A percentile compares a stretch with the other conserved stretches of the same genome.
These are phyloP conservation scores for Rhabdophis nuchalis DNA, from an alignment of 2,797 vertebrate species.

Conservation along the genomic window DNA sequence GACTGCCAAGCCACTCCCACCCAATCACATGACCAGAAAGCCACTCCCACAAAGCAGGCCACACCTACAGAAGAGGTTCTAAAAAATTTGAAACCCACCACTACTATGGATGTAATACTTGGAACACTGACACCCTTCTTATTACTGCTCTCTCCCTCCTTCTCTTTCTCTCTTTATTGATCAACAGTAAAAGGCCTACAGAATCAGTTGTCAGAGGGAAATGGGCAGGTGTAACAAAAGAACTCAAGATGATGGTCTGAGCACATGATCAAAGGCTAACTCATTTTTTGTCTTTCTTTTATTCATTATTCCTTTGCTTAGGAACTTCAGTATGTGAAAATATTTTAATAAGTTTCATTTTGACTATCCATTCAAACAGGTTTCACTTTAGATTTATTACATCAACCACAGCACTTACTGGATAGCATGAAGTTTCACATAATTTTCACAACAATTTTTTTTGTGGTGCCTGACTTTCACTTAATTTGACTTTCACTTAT, in stretches of 20 bases:
- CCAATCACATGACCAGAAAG: no score
- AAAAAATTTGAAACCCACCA: no score
- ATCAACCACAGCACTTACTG: not conserved
- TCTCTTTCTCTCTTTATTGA: not conserved
- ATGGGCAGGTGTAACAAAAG: not conserved
- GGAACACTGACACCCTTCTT: not conserved
- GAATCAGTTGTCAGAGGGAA: not conserved
- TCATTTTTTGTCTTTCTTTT: not conserved
- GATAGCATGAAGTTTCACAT: not conserved
- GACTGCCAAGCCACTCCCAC: no score
- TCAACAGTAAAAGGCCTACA: not conserved
- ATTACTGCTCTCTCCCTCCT: not conserved
- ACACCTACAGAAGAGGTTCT: no score
- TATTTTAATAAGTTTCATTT: not conserved
- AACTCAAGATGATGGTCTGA: not conserved
- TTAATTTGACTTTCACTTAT: no score
- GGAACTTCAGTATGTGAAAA: not conserved
- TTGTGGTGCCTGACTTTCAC: not conserved
- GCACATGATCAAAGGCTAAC: not conserved
- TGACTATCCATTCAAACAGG: not conserved
- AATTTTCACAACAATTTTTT: slow-evolving; percentile 5
- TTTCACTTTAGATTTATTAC: rapidly evolving
- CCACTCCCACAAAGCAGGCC: no score
- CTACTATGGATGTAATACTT: no score
- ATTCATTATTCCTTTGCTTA: not conserved